Base-by-base conservation (phyloP, 2,888 invertebrate genomes). In the Oxyscelio sp. region DNA sequence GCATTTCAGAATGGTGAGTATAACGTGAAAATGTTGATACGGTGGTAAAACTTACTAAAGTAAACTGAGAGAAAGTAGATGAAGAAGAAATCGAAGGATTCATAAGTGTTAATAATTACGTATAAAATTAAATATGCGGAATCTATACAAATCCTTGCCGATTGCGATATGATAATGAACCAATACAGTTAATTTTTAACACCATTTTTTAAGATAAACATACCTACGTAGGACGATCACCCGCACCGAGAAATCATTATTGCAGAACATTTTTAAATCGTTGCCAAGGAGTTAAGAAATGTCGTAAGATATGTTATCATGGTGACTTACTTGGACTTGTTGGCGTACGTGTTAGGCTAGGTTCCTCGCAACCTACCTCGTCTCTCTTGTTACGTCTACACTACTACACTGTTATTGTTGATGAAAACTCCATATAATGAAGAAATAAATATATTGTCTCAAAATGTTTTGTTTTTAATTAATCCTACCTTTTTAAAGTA, bases 381-480 rank as follows among this genome's bases (percentile, higher is more conserved):
- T 92, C 92, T 94, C 91, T 93, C 93, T 93, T 93, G 93, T 93
- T 94, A 93, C 83, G 83, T 78, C 74, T 83, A 83, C 78, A 91
- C 89, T 88, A 90, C 89, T 92, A 93, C 91, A 93, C 93, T 94
- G 94, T 94, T 94, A 94, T 94, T 94, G 94, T 93, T 93, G 92
- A 92, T 89, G 91, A 92, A 91, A 93, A 92, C 92, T 94, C 93
- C 92, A 91, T 93, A 93, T 91, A 92, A 93, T 90, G 92, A 93
- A 92, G 90, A 93, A 94, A 93, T 93, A 94, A 94, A 93, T 94
- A 93, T 93, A 93, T 94, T 93, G 92, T 93, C 94, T 93, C 91
- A 92, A 93, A 78, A 75, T n/a, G n/a, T n/a, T n/a, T n/a, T n/a
- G n/a, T n/a, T n/a, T n/a, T n/a, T n/a, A n/a, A n/a, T n/a, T n/a